phyloP scores from a whole-genome alignment of 2,797 vertebrate genomes.

The Protosalanx chinensis region DNA sequence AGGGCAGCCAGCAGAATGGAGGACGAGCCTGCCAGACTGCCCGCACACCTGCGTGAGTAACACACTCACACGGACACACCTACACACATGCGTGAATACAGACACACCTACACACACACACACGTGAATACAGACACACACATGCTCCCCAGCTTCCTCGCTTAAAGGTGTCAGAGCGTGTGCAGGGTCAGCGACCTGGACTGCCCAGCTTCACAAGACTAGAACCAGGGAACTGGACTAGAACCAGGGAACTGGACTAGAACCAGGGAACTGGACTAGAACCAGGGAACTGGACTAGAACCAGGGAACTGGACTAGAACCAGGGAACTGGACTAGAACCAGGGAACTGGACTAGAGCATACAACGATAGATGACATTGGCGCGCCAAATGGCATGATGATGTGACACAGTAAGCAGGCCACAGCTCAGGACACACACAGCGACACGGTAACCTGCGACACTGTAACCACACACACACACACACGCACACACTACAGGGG shows the following conservation, averaged over 20 bases:
- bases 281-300: too few relatives aligned
- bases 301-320: too few relatives aligned
- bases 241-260: constrained; percentile 36
- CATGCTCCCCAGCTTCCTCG: constrained; percentile 23
- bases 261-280: too few relatives aligned
- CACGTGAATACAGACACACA: not conserved
- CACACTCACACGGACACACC: constrained; percentile 41
- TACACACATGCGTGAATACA: constrained; percentile 12
- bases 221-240: constrained; percentile 31
- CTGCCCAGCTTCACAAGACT: constrained; percentile 13
- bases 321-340: constrained; percentile 33
- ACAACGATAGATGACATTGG: constrained; percentile 13
- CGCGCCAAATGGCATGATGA: not conserved
- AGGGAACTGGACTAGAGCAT: constrained; percentile 32
- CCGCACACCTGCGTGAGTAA: constrained; percentile 94
- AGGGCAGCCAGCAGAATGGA: constrained; percentile 87
- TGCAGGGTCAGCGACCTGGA: constrained; percentile 44
- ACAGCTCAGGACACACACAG: not conserved
- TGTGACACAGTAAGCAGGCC: too few relatives aligned
- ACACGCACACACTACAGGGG: too few relatives aligned
- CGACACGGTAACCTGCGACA: not conserved
- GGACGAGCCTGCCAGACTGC: constrained; percentile 87
- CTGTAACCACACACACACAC: too few relatives aligned
- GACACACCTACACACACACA: constrained; percentile 20
- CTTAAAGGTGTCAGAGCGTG: constrained; percentile 43